Evolutionary conservation across 2,888 invertebrate species (phyloP).

Genomic region (Drosophila mulleri): DNA sequence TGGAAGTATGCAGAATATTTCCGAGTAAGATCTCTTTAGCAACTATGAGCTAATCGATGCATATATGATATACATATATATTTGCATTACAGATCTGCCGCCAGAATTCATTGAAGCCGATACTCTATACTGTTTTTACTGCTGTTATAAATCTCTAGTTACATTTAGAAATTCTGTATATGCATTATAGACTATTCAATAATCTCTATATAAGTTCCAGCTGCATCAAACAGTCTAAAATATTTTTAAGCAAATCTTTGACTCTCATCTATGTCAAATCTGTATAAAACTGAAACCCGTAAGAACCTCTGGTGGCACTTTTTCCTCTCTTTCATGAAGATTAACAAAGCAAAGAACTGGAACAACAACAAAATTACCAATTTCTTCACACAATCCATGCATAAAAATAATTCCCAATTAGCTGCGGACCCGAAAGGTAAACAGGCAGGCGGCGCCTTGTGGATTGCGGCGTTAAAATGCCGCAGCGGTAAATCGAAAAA

Average conservation of each 20-base stretch:
- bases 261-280: background rate
- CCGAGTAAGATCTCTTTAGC: too few relatives aligned
- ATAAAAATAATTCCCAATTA: conserved; percentile 81
- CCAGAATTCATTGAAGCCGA: too few relatives aligned
- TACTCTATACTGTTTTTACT: too few relatives aligned
- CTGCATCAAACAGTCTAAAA: background rate
- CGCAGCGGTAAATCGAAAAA: conserved; percentile 64
- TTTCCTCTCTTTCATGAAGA: conserved; percentile 15
- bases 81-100: too few relatives aligned
- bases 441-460: conserved; percentile 73
- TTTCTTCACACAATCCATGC: conserved; percentile 80
- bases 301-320: conserved; percentile 21
- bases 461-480: conserved; percentile 71
- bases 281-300: background rate
- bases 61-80: too few relatives aligned
- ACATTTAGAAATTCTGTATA: too few relatives aligned
- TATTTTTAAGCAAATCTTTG: background rate
- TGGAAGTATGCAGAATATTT: too few relatives aligned
- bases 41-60: too few relatives aligned
- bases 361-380: conserved; percentile 76
- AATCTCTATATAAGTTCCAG: too few relatives aligned
- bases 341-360: conserved; percentile 18
- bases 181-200: too few relatives aligned
- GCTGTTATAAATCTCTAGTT: too few relatives aligned
- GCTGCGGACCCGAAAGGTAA: conserved; percentile 66